phyloP scores from a whole-genome alignment of 1,140 invertebrate species.

The Drosophila auraria region DNA sequence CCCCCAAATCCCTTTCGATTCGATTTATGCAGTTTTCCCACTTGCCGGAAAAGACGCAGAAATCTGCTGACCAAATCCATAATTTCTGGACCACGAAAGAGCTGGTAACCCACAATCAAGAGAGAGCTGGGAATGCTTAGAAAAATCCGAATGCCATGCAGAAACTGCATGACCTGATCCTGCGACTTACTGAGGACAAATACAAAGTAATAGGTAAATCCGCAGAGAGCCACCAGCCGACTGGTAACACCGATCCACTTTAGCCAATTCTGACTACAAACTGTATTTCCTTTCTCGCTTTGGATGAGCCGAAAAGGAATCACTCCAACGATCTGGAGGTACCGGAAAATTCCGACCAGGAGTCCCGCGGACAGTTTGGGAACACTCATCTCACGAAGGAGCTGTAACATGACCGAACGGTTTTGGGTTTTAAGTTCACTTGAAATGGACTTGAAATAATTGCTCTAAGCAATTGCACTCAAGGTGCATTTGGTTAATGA shows the following conservation, averaged over 20 bases:
- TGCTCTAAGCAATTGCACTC: background rate
- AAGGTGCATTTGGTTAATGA: conserved; percentile 5
- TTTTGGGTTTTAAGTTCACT: background rate
- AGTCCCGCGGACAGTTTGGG: conserved; percentile 6
- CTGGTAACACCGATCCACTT: conserved; percentile 25
- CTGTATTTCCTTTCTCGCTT: background rate
- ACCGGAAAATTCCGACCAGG: background rate
- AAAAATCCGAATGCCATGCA: background rate
- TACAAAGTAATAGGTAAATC: background rate
- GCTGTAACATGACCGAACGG: background rate
- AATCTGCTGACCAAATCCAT: conserved; percentile 29
- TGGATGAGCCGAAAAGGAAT: conserved; percentile 3
- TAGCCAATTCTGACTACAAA: background rate
- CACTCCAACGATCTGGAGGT: conserved; percentile 5
- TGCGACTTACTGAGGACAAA: accelerated
- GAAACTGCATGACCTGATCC: background rate
- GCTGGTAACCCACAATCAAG: conserved; percentile 24
- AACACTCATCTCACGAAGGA: conserved; percentile 5
- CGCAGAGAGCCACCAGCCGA: background rate
- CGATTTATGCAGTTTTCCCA: background rate
- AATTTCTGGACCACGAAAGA: background rate
- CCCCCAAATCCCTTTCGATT: conserved; percentile 22
- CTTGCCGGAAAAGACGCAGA: conserved; percentile 22
- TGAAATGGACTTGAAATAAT: background rate
- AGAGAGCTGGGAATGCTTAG: background rate